These are phyloP conservation scores for Hirtodrosophila cameraria DNA, from an alignment of 2,888 invertebrate species.

Conservation along the genomic window DNA sequence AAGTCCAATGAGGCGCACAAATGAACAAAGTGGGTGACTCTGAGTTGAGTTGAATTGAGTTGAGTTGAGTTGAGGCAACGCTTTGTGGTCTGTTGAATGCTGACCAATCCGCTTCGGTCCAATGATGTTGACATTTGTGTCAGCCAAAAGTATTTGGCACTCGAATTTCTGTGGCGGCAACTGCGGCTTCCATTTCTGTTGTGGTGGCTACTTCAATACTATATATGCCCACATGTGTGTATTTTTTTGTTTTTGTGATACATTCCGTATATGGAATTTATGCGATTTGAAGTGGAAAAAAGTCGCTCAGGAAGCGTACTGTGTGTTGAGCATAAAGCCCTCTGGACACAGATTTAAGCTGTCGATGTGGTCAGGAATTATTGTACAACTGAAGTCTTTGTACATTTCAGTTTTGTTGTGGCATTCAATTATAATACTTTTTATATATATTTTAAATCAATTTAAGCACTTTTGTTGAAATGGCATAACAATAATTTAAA, in stretches of 20 bases:
- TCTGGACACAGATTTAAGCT: not conserved
- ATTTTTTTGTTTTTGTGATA: constrained; percentile 13
- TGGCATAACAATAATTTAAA: no score
- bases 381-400: not conserved
- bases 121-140: constrained; percentile 74
- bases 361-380: not conserved
- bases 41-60: no score
- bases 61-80: constrained; percentile 37
- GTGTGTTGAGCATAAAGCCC: not conserved
- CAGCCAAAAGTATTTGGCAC: constrained; percentile 64
- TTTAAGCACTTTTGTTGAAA: no score
- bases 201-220: constrained; percentile 3
- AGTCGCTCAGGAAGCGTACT: not conserved
- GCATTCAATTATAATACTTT: no score
- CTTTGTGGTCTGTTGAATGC: constrained; percentile 66
- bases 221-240: constrained; percentile 39
- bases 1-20: constrained; percentile 71
- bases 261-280: constrained; percentile 57
- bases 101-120: constrained; percentile 43
- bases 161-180: constrained; percentile 69
- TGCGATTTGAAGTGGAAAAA: constrained; percentile 48
- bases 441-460: no score
- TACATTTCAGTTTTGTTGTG: no score
- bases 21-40: constrained; percentile 61
- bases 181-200: constrained; percentile 49